phyloP scores from a whole-genome alignment of 1,140 invertebrate species.

The Steinernema feltiae region DNA sequence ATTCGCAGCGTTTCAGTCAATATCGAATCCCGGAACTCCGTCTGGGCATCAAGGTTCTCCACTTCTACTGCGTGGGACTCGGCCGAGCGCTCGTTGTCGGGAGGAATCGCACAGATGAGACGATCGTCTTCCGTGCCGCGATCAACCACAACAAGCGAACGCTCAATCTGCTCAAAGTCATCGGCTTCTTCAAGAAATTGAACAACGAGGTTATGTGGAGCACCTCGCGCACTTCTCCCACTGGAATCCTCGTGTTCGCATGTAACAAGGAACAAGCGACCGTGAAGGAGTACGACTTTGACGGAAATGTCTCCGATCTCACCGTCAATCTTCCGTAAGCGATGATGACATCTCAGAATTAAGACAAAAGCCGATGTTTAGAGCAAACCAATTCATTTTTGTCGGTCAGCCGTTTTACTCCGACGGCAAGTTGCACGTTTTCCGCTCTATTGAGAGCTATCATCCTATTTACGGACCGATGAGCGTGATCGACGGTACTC shows the following conservation, averaged over 20 bases:
- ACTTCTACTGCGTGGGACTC: background rate
- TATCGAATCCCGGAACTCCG: no score
- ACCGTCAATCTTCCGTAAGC: background rate
- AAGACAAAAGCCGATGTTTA: background rate
- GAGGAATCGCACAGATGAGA: background rate
- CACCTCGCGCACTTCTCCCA: background rate
- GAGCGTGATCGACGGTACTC: background rate
- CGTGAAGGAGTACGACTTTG: background rate
- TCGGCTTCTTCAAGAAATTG: background rate
- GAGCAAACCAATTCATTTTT: background rate
- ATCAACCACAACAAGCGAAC: background rate
- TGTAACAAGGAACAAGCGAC: background rate
- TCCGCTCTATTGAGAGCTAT: background rate
- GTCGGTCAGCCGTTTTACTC: background rate
- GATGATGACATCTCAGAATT: background rate
- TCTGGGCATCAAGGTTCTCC: no score
- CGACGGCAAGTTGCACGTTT: background rate
- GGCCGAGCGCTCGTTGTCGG: background rate
- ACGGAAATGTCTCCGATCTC: background rate
- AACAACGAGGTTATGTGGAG: slow-evolving; percentile 14
- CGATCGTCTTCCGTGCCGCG: background rate
- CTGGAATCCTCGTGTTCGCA: background rate
- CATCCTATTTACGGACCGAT: background rate
- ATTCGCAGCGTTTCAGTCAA: no score
- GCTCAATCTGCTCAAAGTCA: no score